Percentiles rank a stretch among this genome's conserved stretches.
These are phyloP conservation scores for Elegia similella DNA, from an alignment of 2,888 invertebrate species.

Conservation along the genomic window DNA sequence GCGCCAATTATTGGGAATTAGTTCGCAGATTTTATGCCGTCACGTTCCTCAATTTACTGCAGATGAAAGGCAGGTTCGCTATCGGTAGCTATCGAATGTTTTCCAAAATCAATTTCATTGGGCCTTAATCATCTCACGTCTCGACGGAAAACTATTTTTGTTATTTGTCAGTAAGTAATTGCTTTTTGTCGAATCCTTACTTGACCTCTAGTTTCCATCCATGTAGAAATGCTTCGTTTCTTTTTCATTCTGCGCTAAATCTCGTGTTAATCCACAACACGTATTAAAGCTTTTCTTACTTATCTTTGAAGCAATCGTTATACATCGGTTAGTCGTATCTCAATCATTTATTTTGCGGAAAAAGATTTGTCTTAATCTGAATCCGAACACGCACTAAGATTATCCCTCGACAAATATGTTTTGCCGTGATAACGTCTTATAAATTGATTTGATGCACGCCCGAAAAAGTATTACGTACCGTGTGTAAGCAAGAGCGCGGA, in stretches of 20 bases:
- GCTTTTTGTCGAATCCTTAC: conserved; percentile 30
- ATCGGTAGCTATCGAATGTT: conserved; percentile 26
- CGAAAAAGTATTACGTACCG: too few relatives aligned
- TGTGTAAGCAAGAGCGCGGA: too few relatives aligned
- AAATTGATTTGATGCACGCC: too few relatives aligned
- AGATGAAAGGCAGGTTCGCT: conserved; percentile 21
- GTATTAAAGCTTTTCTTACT: too few relatives aligned
- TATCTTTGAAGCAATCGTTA: too few relatives aligned
- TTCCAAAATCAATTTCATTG: conserved; percentile 38
- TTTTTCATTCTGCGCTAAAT: not conserved
- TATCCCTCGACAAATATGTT: too few relatives aligned
- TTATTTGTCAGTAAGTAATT: conserved; percentile 23
- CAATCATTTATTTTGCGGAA: too few relatives aligned
- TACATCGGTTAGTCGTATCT: too few relatives aligned
- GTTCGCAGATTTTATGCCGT: conserved; percentile 26
- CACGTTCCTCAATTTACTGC: conserved; percentile 4
- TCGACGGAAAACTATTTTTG: conserved; percentile 32
- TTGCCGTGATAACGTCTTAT: too few relatives aligned
- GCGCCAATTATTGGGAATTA: conserved; percentile 26
- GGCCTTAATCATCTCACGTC: conserved; percentile 35
- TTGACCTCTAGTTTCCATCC: conserved; percentile 27
- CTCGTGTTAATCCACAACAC: too few relatives aligned
- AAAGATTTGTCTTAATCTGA: too few relatives aligned
- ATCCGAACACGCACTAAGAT: too few relatives aligned
- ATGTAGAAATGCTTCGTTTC: conserved; percentile 7